These are phyloP conservation scores for Limnephilus auricula DNA, from an alignment of 2,888 invertebrate genomes.

Conservation along the genomic window DNA sequence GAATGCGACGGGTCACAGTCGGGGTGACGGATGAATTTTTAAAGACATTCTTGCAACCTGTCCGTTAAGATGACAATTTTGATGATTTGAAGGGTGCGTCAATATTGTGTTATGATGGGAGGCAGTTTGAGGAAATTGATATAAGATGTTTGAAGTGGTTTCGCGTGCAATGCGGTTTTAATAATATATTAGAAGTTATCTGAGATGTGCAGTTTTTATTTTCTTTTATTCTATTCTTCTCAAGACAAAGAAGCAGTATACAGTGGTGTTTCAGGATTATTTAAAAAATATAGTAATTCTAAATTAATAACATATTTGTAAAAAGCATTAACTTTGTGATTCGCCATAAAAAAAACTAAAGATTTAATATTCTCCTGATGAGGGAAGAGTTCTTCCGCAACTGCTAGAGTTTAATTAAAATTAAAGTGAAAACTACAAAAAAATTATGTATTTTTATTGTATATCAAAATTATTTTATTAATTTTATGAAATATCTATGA, in stretches of 20 bases:
- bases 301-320: too few species aligned
- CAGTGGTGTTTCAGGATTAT: too few species aligned
- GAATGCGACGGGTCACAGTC: constrained; percentile 8
- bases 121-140: neutral
- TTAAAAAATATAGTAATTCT: too few species aligned
- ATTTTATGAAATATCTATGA: too few species aligned
- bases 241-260: neutral
- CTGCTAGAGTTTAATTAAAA: too few species aligned
- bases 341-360: too few species aligned
- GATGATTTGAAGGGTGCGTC: constrained; percentile 31
- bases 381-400: too few species aligned
- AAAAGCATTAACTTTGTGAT: too few species aligned
- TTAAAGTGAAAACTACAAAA: too few species aligned
- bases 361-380: too few species aligned
- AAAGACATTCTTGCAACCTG: constrained; percentile 18
- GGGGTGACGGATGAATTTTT: constrained; percentile 28
- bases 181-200: neutral
- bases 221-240: neutral
- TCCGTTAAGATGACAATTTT: constrained; percentile 33
- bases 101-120: constrained; percentile 15
- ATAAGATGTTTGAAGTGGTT: neutral
- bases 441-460: too few species aligned
- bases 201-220: neutral
- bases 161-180: neutral
- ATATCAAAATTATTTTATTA: too few species aligned